Conservation (phyloP, 2,888 invertebrate species). For the Lypha dubia region DNA sequence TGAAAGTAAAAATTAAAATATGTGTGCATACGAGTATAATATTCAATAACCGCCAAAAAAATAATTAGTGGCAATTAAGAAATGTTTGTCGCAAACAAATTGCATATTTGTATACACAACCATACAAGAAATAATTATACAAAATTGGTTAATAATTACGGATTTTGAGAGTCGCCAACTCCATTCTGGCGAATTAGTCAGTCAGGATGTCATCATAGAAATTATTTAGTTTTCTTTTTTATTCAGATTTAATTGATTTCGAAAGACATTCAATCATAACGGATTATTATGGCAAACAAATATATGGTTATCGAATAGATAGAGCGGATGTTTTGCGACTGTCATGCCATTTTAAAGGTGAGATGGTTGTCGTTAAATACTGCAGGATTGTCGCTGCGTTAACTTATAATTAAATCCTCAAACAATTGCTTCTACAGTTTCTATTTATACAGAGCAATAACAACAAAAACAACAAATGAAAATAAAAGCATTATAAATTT, state of each 20-base stretch:
- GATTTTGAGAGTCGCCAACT: neutral
- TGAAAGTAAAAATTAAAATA: neutral
- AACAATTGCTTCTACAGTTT: constrained; percentile 18
- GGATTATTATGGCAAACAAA: constrained; percentile 15
- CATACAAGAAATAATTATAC: neutral
- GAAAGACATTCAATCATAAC: neutral
- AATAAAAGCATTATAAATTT: constrained; percentile 63
- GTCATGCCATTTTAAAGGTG: constrained; percentile 50
- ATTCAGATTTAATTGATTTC: constrained; percentile 2
- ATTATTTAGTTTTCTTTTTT: neutral
- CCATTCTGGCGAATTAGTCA: neutral
- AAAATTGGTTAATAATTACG: constrained; percentile 5
- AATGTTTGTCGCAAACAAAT: neutral
- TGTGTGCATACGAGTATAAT: neutral
- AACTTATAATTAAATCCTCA: constrained; percentile 44
- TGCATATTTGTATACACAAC: neutral
- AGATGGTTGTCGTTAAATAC: constrained; percentile 48
- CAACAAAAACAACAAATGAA: no score
- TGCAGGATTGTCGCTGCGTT: constrained; percentile 39
- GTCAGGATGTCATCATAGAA: neutral
- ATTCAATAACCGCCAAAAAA: neutral
- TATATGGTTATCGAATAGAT: neutral
- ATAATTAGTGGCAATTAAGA: constrained; percentile 4
- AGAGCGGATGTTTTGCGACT: constrained; percentile 48
- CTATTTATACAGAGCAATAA: no score